Percentiles rank a stretch among this genome's conserved stretches.
Evolutionary conservation across 2,113 vertebrate species (phyloP).

Genomic region (Telmatochromis brachygnathus): DNA sequence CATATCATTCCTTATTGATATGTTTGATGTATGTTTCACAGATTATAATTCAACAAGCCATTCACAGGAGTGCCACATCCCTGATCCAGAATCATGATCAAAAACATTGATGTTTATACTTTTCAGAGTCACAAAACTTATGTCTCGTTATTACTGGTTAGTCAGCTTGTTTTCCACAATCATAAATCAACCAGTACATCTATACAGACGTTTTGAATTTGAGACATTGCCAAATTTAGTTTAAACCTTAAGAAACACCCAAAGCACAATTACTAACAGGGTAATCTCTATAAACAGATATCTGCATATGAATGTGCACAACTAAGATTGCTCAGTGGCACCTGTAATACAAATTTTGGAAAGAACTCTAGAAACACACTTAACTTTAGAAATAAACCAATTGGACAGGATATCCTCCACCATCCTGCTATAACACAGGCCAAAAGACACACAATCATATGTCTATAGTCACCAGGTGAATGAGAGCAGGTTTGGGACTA

Average conservation of each 20-base stretch:
- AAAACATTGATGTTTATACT: not conserved
- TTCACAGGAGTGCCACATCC: not conserved
- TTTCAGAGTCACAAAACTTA: not conserved
- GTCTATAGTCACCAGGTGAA: not conserved
- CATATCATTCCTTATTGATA: not conserved
- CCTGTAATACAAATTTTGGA: not conserved
- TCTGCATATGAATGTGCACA: not conserved
- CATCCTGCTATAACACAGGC: not conserved
- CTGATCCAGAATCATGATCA: not conserved
- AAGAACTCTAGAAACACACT: not conserved
- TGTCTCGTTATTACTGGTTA: not conserved
- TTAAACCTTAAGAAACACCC: not conserved
- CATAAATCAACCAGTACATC: not conserved
- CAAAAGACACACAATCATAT: not conserved
- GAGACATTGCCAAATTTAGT: not conserved
- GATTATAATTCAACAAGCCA: not conserved
- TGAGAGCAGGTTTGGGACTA: not conserved
- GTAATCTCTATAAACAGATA: not conserved
- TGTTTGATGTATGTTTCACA: not conserved
- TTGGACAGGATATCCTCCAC: not conserved
- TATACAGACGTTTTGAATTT: not conserved
- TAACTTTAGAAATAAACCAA: not conserved
- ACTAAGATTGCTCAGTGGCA: not conserved
- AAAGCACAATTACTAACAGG: not conserved
- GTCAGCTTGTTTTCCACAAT: not conserved